Evolutionary conservation across 1,140 invertebrate genomes (phyloP).

Genomic region (Zaprionus camerounensis): DNA sequence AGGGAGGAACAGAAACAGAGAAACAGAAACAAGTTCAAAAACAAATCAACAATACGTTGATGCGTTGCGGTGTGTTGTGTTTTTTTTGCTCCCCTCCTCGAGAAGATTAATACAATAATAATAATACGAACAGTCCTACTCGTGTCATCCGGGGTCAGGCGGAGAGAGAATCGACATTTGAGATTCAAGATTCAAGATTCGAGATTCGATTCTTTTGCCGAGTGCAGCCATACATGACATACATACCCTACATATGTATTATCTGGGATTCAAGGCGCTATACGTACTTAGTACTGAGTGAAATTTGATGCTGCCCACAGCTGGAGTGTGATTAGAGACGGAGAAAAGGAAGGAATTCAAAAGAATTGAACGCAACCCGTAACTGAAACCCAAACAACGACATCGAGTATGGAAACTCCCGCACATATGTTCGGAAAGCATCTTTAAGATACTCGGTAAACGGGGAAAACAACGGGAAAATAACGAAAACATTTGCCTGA

Average conservation of each 20-base stretch:
- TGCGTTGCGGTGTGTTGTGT: not conserved
- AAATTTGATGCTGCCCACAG: conserved; percentile 4
- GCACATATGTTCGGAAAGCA: conserved; percentile 54
- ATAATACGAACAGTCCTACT: not conserved
- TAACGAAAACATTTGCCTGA: conserved; percentile 3
- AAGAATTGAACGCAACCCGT: not conserved
- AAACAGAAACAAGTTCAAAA: conserved; percentile 34
- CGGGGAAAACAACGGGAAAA: conserved; percentile 11
- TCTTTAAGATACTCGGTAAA: conserved; percentile 8
- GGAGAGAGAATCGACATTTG: not conserved
- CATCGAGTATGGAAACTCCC: conserved; percentile 54
- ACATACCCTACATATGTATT: conserved; percentile 6
- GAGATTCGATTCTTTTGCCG: not conserved
- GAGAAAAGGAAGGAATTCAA: not conserved
- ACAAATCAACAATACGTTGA: conserved; percentile 5
- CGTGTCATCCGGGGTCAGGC: conserved; percentile 4
- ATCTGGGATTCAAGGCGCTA: conserved; percentile 2
- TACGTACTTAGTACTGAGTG: not conserved
- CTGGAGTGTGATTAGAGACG: conserved; percentile 4
- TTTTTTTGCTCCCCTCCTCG: conserved; percentile 1
- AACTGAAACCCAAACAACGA: not conserved
- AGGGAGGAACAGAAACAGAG: conserved; percentile 25
- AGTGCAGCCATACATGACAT: conserved; percentile 3
- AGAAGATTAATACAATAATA: conserved; percentile 5
- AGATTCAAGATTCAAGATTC: not conserved